Percentiles rank a stretch among this genome's conserved stretches.
These are phyloP conservation scores for Baronia brevicornis DNA, from an alignment of 2,888 invertebrate genomes.

Conservation along the genomic window DNA sequence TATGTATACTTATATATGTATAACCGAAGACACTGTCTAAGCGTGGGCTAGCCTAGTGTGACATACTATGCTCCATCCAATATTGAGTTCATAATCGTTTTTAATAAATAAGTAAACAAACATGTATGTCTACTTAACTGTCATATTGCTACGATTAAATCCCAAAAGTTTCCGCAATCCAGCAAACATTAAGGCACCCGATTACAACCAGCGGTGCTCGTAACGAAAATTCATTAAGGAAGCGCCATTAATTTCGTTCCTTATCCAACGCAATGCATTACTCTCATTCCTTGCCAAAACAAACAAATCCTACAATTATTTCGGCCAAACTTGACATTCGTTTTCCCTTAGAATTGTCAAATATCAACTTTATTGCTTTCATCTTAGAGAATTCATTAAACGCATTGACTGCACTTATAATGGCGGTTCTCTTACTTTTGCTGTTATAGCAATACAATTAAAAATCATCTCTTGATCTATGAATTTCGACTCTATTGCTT, in stretches of 20 bases:
- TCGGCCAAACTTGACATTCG: conserved; percentile 38
- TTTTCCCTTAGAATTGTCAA: conserved; percentile 19
- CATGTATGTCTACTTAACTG: no score
- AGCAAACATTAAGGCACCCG: conserved; percentile 41
- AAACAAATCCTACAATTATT: conserved; percentile 72
- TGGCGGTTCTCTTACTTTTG: conserved; percentile 8
- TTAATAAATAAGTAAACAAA: no score
- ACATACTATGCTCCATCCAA: no score
- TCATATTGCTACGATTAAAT: conserved; percentile 9
- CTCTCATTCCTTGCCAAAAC: conserved; percentile 63
- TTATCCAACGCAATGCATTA: conserved; percentile 59
- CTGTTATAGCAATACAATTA: conserved; percentile 9
- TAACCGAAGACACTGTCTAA: no score
- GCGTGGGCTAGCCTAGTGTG: no score
- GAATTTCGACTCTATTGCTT: conserved; percentile 6
- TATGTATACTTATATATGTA: no score
- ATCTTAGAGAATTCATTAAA: background rate
- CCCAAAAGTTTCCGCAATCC: conserved; percentile 29
- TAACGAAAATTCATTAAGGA: conserved; percentile 68
- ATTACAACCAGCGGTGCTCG: conserved; percentile 52
- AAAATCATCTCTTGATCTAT: background rate
- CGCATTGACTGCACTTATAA: background rate
- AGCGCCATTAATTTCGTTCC: conserved; percentile 62
- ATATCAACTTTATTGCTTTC: conserved; percentile 32
- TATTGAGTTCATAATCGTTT: no score